phyloP scores from a whole-genome alignment of 2,888 invertebrate species.

The Parnassius orleans region DNA sequence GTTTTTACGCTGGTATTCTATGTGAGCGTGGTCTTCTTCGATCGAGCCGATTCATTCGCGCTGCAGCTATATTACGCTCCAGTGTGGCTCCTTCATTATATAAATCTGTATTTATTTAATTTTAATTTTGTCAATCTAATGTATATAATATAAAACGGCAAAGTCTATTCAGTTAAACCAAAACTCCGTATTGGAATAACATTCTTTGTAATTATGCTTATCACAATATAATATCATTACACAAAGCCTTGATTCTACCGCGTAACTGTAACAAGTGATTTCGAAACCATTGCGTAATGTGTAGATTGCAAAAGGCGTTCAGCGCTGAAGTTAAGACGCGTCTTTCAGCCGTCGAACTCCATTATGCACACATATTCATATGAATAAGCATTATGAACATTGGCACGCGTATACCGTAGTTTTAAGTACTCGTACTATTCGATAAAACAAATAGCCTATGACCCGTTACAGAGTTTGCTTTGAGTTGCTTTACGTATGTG shows the following conservation, averaged over 20 bases:
- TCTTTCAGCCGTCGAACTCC: constrained; percentile 5
- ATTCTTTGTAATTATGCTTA: not conserved
- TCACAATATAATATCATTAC: constrained; percentile 6
- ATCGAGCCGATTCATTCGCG: too few species aligned
- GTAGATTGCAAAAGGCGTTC: constrained; percentile 4
- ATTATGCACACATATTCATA: constrained; percentile 6
- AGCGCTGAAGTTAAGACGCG: constrained; percentile 2
- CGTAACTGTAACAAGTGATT: constrained; percentile 3
- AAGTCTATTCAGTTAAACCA: too few species aligned
- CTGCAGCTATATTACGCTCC: too few species aligned
- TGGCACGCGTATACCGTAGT: constrained; percentile 22
- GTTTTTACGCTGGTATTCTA: too few species aligned
- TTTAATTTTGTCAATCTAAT: too few species aligned
- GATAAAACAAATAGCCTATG: constrained; percentile 16
- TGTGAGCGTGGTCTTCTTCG: too few species aligned
- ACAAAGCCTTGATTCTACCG: not conserved
- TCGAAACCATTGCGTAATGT: constrained; percentile 6
- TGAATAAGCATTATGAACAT: constrained; percentile 6
- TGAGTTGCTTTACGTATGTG: too few species aligned
- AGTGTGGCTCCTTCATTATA: too few species aligned
- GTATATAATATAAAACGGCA: too few species aligned
- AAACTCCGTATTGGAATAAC: not conserved
- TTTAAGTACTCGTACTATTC: constrained; percentile 4
- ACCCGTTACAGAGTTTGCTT: constrained; percentile 13
- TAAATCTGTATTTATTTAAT: too few species aligned